Conservation (phyloP, 2,888 invertebrate species). For the Aproaerema taeniolella region DNA sequence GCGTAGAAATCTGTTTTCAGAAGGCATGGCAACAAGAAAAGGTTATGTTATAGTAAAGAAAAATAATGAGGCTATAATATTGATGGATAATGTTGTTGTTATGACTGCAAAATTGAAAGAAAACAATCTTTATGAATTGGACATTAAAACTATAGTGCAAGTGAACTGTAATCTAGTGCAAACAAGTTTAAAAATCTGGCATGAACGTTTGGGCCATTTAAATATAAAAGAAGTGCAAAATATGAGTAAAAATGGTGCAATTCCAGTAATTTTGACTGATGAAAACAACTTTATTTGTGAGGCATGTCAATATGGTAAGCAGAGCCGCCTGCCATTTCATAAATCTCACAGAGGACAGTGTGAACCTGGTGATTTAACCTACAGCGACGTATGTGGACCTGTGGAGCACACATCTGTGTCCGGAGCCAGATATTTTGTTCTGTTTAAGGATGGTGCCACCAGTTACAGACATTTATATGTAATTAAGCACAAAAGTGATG, state of each 20-base stretch:
- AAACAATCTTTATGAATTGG: background rate
- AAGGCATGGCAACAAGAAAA: constrained; percentile 28
- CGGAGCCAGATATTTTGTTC: constrained; percentile 25
- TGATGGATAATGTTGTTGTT: background rate
- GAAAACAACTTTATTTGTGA: constrained; percentile 19
- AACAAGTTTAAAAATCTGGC: constrained; percentile 9
- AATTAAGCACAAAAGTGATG: constrained; percentile 26
- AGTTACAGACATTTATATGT: constrained; percentile 27
- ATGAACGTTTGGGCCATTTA: constrained; percentile 19
- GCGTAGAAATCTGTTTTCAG: constrained; percentile 37
- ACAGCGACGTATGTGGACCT: constrained; percentile 27
- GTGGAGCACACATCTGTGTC: constrained; percentile 20
- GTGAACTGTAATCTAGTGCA: background rate
- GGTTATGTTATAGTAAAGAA: constrained; percentile 28
- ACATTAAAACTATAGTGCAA: background rate
- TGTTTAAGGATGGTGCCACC: constrained; percentile 27
- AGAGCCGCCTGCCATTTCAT: constrained; percentile 20
- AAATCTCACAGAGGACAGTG: constrained; percentile 18
- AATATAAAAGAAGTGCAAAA: constrained; percentile 9
- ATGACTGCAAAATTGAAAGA: background rate
- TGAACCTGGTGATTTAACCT: constrained; percentile 23
- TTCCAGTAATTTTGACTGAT: background rate
- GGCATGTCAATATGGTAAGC: constrained; percentile 26
- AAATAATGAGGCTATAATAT: background rate
- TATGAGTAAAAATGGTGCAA: background rate